Percentiles rank a stretch among this genome's conserved stretches.
Evolutionary conservation across 2,113 vertebrate species (phyloP).

Genomic region (Laticauda laticaudata): DNA sequence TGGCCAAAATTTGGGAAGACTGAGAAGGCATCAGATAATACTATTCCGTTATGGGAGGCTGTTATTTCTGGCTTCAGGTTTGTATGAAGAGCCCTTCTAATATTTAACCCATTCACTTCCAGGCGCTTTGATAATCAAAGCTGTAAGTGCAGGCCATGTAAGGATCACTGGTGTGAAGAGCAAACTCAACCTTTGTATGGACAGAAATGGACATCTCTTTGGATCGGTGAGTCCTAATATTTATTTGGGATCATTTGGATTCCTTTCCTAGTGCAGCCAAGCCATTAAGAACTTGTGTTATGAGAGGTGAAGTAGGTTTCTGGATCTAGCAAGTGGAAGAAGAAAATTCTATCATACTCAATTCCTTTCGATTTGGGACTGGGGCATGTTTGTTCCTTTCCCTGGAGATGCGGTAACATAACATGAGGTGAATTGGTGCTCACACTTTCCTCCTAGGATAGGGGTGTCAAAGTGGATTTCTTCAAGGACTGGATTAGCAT

Average conservation of each 20-base stretch:
- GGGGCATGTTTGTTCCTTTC: background rate
- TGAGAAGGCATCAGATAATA: background rate
- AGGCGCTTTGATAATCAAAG: constrained; percentile 81
- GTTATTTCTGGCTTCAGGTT: background rate
- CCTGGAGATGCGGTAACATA: background rate
- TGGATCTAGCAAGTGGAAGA: background rate
- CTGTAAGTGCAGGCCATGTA: constrained; percentile 70
- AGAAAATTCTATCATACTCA: background rate
- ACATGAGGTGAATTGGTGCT: background rate
- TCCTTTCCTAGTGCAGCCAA: background rate
- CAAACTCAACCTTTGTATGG: constrained; percentile 78
- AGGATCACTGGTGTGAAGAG: constrained; percentile 80
- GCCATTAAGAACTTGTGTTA: background rate
- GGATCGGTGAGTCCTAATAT: constrained; percentile 79
- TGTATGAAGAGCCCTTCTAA: background rate
- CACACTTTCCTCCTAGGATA: background rate
- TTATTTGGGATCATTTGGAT: background rate
- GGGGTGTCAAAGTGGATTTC: too few relatives aligned
- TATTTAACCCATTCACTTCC: background rate
- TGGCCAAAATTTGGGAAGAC: too few relatives aligned
- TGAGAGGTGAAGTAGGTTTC: background rate
- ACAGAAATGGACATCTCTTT: constrained; percentile 72
- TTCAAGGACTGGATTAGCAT: too few relatives aligned
- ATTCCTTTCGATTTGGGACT: background rate
- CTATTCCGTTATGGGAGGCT: background rate